A percentile compares a stretch with the other conserved stretches of the same genome.
Evolutionary conservation across 2,113 vertebrate genomes (phyloP).

Genomic region (Grus americana): DNA sequence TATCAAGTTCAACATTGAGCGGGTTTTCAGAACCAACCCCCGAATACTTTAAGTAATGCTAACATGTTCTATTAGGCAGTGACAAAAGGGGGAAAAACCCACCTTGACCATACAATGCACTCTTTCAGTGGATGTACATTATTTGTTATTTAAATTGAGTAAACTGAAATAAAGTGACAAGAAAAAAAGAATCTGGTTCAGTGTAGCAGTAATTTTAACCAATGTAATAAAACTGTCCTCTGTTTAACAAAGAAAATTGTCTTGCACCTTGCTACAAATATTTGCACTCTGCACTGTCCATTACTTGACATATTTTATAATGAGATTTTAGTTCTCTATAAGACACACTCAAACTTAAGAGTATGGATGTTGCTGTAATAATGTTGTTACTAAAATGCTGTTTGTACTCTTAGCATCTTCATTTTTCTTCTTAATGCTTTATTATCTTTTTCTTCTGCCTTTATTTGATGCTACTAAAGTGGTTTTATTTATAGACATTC

Average conservation of each 20-base stretch:
- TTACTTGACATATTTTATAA: background rate
- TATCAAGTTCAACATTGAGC: background rate
- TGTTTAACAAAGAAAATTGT: background rate
- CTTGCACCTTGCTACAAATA: background rate
- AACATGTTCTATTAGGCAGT: background rate
- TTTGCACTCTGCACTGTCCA: background rate
- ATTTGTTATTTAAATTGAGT: background rate
- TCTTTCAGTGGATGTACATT: background rate
- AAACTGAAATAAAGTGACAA: background rate
- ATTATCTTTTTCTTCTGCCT: background rate
- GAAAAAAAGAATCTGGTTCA: background rate
- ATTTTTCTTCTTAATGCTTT: constrained; percentile 5
- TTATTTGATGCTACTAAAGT: background rate
- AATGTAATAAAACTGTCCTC: background rate
- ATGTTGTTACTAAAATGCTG: background rate
- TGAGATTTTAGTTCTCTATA: background rate
- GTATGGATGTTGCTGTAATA: background rate
- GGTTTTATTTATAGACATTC: background rate
- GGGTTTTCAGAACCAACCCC: background rate
- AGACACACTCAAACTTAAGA: background rate
- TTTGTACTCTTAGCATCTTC: background rate
- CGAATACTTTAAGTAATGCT: background rate
- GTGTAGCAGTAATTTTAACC: background rate
- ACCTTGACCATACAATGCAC: background rate
- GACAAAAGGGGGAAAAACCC: background rate